A percentile compares a stretch with the other conserved stretches of the same genome.
These are phyloP conservation scores for Stegostoma tigrinum DNA, from an alignment of 2,113 vertebrate species.

Conservation along the genomic window DNA sequence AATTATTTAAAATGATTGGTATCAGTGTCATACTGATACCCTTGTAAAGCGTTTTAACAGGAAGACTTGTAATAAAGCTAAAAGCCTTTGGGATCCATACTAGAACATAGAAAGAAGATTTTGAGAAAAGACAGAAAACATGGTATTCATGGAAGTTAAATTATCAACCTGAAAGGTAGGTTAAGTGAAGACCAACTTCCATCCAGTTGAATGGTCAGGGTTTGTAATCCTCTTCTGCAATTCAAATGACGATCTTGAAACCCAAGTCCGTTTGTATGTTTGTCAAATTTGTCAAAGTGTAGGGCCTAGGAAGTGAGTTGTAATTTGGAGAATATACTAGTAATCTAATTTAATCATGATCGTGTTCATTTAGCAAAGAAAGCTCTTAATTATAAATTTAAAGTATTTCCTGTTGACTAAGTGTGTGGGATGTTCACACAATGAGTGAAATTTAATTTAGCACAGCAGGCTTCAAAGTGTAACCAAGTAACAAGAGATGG, in stretches of 20 bases:
- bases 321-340: background rate
- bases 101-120: background rate
- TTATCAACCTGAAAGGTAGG: background rate
- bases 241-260: background rate
- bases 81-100: background rate
- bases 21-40: conserved; percentile 12
- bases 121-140: background rate
- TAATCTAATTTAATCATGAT: background rate
- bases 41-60: background rate
- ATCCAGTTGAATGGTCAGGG: background rate
- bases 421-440: background rate
- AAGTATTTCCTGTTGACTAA: background rate
- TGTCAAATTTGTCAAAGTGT: background rate
- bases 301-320: background rate
- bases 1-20: background rate
- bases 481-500: background rate
- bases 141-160: background rate
- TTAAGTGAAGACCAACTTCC: background rate
- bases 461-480: background rate
- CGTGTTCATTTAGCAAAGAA: too few relatives aligned
- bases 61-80: conserved; percentile 1
- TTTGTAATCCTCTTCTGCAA: background rate
- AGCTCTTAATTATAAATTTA: background rate
- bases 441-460: conserved; percentile 12
- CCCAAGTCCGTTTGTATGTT: background rate